Conservation (phyloP, 2,113 vertebrate genomes). For the Bubo blakistoni region DNA sequence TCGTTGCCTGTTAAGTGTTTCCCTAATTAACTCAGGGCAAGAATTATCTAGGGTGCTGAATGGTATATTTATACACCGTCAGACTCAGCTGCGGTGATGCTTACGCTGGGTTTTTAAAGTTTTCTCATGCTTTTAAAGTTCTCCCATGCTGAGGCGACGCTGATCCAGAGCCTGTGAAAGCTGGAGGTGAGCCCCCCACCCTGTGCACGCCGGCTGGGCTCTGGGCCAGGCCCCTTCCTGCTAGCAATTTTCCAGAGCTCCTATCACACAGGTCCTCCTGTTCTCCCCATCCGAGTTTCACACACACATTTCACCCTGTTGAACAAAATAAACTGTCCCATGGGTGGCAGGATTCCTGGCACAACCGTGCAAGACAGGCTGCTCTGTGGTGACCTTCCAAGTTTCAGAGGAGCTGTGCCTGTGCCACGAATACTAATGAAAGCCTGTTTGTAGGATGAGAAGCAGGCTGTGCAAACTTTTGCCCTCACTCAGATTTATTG, state of each 20-base stretch:
- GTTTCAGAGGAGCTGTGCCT: not conserved
- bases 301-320: accelerated
- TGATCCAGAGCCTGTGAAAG: not conserved
- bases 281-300: not conserved
- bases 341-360: not conserved
- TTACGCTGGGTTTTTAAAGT: not conserved
- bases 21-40: constrained; percentile 45
- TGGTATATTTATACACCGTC: not conserved
- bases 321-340: not conserved
- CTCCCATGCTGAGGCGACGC: not conserved
- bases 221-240: not conserved
- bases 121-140: not conserved
- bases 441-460: not conserved
- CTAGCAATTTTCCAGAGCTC: not conserved
- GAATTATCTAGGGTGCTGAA: constrained; percentile 27
- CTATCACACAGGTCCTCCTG: not conserved
- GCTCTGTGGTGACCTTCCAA: not conserved
- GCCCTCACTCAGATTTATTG: not conserved
- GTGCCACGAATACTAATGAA: not conserved
- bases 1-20: constrained; percentile 39
- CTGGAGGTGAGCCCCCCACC: not conserved
- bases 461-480: not conserved
- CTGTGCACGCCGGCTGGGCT: accelerated
- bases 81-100: not conserved
- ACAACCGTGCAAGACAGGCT: not conserved